Evolutionary conservation across 2,113 vertebrate species (phyloP), one percentile per base, ranked within the genome.

Genomic region (Trichomycterus rosablanca): DNA sequence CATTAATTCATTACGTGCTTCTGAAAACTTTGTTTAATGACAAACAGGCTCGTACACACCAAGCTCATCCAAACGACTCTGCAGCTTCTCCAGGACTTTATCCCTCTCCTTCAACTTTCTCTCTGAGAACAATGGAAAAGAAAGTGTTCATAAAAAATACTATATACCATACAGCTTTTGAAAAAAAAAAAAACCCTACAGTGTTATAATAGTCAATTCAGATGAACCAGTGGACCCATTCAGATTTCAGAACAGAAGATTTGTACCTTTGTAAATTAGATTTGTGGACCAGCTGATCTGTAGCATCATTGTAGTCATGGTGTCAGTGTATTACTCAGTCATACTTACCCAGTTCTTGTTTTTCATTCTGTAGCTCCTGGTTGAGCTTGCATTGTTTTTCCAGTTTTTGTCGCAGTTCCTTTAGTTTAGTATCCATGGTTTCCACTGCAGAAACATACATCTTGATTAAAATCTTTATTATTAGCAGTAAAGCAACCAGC

Each of bases 381-480:
- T 85, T 89, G 73, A 86, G 75, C 43, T 75, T 39, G 43, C 77
- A 83, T 59, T 89, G 84, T 37, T 84, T 84, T 61, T 87, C 82
- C 22, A 89, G 75, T 77, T 83, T 83, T 49, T 81, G 78, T 35
- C 71, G 81, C 55, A 89, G 70, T 5, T 87, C 80, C 63, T 84
- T 79, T 7, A 89, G 9, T 67, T 84, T 80, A 23, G 72, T 78
- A 75, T 88, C 87, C 87, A 88, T 88, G 67, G 12, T 80, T 82
- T 12, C 5, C 30, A 28, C 45, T 14, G 11, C 6, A 28, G 7
- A 15, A 20, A 49, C 6, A 58, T 18, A 67, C 18, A 40, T 12
- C 4, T 19, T 34, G 4, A 28, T 28, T 59, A 7, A 46, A 37
- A 43, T 23, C 6, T 23, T 2, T 14, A 30, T n/a, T n/a, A n/a